phyloP scores from a whole-genome alignment of 2,797 vertebrate genomes.

The Botia kubotai region DNA sequence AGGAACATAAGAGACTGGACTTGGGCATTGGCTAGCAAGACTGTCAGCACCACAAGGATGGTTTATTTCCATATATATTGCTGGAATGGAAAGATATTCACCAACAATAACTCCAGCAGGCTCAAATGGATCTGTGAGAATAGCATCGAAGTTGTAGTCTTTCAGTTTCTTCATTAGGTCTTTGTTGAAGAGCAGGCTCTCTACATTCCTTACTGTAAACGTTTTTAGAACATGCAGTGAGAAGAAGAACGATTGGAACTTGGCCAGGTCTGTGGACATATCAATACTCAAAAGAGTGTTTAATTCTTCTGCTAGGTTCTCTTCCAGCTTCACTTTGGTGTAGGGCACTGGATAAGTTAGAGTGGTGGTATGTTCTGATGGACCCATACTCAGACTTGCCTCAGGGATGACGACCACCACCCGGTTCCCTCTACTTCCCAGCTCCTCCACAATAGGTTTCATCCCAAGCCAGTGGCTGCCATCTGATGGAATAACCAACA shows the following conservation, averaged over 20 bases:
- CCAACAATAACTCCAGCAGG: slow-evolving; percentile 69
- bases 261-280: slow-evolving; percentile 18
- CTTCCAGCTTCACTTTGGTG: slow-evolving; percentile 47
- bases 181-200: slow-evolving; percentile 62
- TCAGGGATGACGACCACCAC: slow-evolving; percentile 68
- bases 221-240: background rate
- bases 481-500: slow-evolving; percentile 69
- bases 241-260: background rate
- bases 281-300: background rate
- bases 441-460: slow-evolving; percentile 54
- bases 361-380: slow-evolving; percentile 65
- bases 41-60: slow-evolving; percentile 62
- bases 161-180: slow-evolving; percentile 59
- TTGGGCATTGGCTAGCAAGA: slow-evolving; percentile 63
- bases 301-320: rapidly evolving
- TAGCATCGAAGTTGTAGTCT: slow-evolving; percentile 60
- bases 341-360: slow-evolving; percentile 59
- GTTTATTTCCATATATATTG: slow-evolving; percentile 63
- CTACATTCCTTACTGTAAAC: slow-evolving; percentile 12
- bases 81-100: slow-evolving; percentile 70
- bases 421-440: slow-evolving; percentile 72
- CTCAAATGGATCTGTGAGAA: slow-evolving; percentile 69
- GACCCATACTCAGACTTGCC: slow-evolving; percentile 44
- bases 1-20: slow-evolving; percentile 68
- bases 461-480: slow-evolving; percentile 83